phyloP scores from a whole-genome alignment of 2,113 vertebrate species.

The Antigone vipio region DNA sequence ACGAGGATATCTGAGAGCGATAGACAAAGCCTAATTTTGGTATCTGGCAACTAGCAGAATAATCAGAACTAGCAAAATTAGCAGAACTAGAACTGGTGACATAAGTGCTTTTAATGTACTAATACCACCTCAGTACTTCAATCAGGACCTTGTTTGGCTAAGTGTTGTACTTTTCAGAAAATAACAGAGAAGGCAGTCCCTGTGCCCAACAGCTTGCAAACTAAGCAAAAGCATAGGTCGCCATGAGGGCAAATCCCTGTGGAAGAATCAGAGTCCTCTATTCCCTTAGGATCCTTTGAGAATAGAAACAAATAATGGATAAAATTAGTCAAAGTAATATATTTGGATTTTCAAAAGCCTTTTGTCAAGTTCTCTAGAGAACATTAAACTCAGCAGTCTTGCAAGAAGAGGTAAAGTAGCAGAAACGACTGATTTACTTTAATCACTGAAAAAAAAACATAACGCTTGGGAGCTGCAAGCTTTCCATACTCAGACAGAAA shows the following conservation, averaged over 20 bases:
- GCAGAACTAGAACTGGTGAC: neutral
- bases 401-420: constrained; percentile 15
- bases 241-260: neutral
- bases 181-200: neutral
- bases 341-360: constrained; percentile 28
- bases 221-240: neutral
- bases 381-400: neutral
- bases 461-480: neutral
- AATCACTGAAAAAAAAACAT: neutral
- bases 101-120: neutral
- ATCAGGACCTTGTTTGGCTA: neutral
- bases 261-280: neutral
- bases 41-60: neutral
- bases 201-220: neutral
- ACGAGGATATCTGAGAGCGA: neutral
- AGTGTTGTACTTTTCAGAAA: neutral
- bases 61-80: neutral
- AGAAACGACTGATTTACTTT: constrained; percentile 14
- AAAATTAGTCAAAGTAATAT: constrained; percentile 34
- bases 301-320: constrained; percentile 6
- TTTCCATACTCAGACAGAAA: neutral
- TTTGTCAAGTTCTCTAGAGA: constrained; percentile 24
- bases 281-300: neutral
- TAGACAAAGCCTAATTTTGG: neutral
- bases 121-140: neutral